Percentiles rank a stretch among this genome's conserved stretches.
Evolutionary conservation across 2,113 vertebrate species (phyloP).

Genomic region (Hucho hucho): DNA sequence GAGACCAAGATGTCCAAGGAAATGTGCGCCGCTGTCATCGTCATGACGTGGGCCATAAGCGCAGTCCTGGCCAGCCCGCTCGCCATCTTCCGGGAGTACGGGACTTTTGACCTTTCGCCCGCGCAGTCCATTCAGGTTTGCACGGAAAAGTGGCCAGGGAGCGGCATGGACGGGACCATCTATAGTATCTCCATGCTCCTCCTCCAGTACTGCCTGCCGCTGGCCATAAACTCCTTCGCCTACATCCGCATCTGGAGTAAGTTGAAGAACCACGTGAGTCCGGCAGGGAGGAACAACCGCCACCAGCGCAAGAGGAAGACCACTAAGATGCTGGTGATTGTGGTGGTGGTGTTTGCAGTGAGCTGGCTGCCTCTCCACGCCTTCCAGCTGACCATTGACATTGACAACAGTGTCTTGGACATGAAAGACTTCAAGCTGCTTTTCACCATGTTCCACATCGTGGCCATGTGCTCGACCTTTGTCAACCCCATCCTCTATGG

Average conservation of each 20-base stretch:
- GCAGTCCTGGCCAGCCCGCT: conserved; percentile 88
- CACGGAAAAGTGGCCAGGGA: conserved; percentile 86
- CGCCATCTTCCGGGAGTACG: conserved; percentile 92
- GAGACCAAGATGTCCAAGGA: conserved; percentile 89
- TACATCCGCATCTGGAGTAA: conserved; percentile 89
- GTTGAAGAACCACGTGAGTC: conserved; percentile 80
- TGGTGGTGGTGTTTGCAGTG: conserved; percentile 91
- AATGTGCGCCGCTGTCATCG: conserved; percentile 85
- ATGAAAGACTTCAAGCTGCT: conserved; percentile 90
- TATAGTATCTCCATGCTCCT: conserved; percentile 89
- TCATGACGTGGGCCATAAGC: conserved; percentile 84
- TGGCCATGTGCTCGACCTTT: conserved; percentile 94
- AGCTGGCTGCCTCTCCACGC: conserved; percentile 92
- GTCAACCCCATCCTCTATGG: conserved; percentile 93
- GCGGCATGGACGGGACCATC: conserved; percentile 79
- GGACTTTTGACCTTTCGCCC: conserved; percentile 77
- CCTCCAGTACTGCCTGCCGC: conserved; percentile 85
- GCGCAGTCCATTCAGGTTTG: conserved; percentile 85
- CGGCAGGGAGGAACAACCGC: conserved; percentile 76
- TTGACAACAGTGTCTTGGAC: conserved; percentile 80
- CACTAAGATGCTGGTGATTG: conserved; percentile 90
- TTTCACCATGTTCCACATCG: conserved; percentile 88
- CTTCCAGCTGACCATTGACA: conserved; percentile 90
- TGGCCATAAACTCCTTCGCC: conserved; percentile 85
- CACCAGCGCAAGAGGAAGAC: conserved; percentile 84